Evolutionary conservation across 2,888 invertebrate genomes (phyloP).

Genomic region (Chymomyza procnemis): DNA sequence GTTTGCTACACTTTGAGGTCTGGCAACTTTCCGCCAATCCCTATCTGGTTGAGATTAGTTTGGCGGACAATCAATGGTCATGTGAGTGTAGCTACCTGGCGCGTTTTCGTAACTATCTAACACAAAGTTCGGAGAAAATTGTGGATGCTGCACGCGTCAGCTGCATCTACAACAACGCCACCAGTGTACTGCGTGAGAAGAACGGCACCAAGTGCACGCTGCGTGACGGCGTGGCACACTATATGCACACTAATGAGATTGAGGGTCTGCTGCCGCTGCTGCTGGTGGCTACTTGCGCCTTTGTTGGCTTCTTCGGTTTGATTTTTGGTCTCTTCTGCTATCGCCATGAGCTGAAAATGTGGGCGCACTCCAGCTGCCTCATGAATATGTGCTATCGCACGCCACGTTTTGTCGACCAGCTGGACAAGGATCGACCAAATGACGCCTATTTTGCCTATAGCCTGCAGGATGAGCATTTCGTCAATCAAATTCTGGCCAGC

Average conservation of each 20-base stretch:
- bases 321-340: conserved; percentile 89
- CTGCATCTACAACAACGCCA: conserved; percentile 87
- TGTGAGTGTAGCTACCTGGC: conserved; percentile 92
- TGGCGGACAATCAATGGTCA: conserved; percentile 92
- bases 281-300: conserved; percentile 87
- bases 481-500: conserved; percentile 91
- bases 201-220: conserved; percentile 88
- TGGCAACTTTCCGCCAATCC: conserved; percentile 92
- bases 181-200: conserved; percentile 86
- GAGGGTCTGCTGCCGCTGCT: conserved; percentile 90
- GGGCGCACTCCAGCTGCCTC: conserved; percentile 92
- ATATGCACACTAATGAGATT: conserved; percentile 82
- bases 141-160: conserved; percentile 87
- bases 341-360: conserved; percentile 88
- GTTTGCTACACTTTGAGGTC: conserved; percentile 88
- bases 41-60: conserved; percentile 90
- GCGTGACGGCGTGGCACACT: conserved; percentile 85
- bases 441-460: conserved; percentile 98
- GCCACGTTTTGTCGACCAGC: conserved; percentile 81
- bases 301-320: conserved; percentile 86
- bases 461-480: conserved; percentile 94
- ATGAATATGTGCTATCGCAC: conserved; percentile 92
- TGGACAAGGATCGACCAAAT: conserved; percentile 88
- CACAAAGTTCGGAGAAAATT: conserved; percentile 88
- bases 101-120: conserved; percentile 88